Percentiles rank a stretch among this genome's conserved stretches.
Evolutionary conservation across 2,797 vertebrate species (phyloP).

Genomic region (Enteromius mattozi): DNA sequence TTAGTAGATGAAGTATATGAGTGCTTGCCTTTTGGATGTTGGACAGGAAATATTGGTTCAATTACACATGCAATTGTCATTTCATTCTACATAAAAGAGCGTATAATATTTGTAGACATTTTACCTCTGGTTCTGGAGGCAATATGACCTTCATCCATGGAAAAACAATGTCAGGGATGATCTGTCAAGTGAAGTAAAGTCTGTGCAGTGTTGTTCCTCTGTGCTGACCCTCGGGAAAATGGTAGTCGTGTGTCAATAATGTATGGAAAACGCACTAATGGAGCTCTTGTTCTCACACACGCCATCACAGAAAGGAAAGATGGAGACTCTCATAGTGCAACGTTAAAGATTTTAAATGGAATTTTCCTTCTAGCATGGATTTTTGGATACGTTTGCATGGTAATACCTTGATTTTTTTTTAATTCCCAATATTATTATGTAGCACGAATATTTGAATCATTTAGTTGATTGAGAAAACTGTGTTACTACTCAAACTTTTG

Average conservation of each 20-base stretch:
- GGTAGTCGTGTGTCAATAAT: constrained; percentile 54
- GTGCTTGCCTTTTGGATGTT: not conserved
- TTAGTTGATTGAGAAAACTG: not conserved
- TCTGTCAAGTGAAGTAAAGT: constrained; percentile 52
- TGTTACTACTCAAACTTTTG: not conserved
- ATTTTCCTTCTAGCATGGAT: not conserved
- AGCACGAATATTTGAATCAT: not conserved
- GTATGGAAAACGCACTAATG: constrained; percentile 54
- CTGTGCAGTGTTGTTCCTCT: constrained; percentile 36
- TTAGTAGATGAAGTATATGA: not conserved
- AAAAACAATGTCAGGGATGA: constrained; percentile 7
- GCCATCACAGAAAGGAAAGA: constrained; percentile 32
- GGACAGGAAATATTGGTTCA: not conserved
- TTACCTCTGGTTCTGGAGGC: constrained; percentile 25
- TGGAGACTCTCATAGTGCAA: not conserved
- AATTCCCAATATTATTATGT: not conserved
- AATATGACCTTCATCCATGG: constrained; percentile 36
- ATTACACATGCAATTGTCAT: not conserved
- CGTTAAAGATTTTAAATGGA: not conserved
- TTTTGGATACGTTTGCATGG: not conserved
- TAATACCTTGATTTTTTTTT: not conserved
- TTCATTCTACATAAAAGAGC: constrained; percentile 23
- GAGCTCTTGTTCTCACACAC: constrained; percentile 50
- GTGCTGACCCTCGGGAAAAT: constrained; percentile 42
- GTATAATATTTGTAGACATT: constrained; percentile 29